Evolutionary conservation across 2,797 vertebrate species (phyloP).

Genomic region (Parotocinclus haroldoi): DNA sequence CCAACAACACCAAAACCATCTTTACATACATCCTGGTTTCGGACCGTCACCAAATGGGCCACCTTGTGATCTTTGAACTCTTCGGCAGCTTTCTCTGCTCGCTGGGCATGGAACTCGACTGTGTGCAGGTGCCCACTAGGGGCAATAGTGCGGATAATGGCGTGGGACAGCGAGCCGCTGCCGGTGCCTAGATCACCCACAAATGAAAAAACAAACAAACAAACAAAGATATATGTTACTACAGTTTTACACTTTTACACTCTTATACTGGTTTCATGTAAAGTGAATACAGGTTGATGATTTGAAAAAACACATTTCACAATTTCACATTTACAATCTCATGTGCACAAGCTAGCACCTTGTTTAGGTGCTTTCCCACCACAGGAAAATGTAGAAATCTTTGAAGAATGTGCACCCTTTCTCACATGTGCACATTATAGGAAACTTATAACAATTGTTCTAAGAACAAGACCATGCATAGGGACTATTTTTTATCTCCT

Average conservation of each 20-base stretch:
- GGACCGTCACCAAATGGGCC: slow-evolving; percentile 87
- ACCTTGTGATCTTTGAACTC: slow-evolving; percentile 90
- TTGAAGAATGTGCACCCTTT: too few species aligned
- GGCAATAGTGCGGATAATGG: slow-evolving; percentile 89
- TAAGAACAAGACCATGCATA: too few species aligned
- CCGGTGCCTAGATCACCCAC: slow-evolving; percentile 78
- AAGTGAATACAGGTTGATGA: too few species aligned
- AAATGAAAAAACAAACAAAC: not conserved
- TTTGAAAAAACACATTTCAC: too few species aligned
- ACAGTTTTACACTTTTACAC: not conserved
- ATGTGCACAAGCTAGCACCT: too few species aligned
- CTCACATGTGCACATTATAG: too few species aligned
- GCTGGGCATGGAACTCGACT: slow-evolving; percentile 94
- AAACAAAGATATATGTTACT: not conserved
- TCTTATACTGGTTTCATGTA: not conserved
- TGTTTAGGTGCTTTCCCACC: too few species aligned
- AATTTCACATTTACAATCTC: too few species aligned
- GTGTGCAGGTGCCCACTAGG: slow-evolving; percentile 93
- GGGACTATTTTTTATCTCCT: too few species aligned
- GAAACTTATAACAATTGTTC: too few species aligned
- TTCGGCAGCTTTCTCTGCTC: slow-evolving; percentile 82
- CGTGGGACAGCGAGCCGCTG: slow-evolving; percentile 92
- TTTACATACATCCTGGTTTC: slow-evolving; percentile 92
- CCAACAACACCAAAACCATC: slow-evolving; percentile 86
- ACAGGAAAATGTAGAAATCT: too few species aligned